Conservation (phyloP, 2,797 vertebrate genomes). For the Adelosebastes latens region DNA sequence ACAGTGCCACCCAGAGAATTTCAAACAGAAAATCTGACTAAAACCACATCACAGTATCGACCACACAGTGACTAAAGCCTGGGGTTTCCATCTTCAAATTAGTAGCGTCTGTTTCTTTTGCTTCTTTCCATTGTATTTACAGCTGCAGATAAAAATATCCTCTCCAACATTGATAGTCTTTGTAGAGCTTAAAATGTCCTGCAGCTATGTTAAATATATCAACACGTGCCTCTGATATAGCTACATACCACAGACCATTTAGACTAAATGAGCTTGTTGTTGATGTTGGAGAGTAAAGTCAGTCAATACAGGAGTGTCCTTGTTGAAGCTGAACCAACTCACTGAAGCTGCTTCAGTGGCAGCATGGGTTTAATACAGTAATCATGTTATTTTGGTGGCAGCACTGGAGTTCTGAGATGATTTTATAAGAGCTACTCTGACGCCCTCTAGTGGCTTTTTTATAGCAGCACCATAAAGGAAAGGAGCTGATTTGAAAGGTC, state of each 20-base stretch:
- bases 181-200: not conserved
- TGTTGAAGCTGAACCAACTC: not conserved
- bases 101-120: not conserved
- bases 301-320: not conserved
- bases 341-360: not conserved
- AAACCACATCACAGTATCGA: not conserved
- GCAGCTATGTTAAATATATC: not conserved
- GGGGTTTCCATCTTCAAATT: not conserved
- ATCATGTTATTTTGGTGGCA: not conserved
- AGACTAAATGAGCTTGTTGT: not conserved
- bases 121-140: not conserved
- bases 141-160: not conserved
- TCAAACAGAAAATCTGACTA: not conserved
- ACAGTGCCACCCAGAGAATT: slow-evolving; percentile 33
- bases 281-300: not conserved
- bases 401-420: not conserved
- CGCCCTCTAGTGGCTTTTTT: slow-evolving; percentile 44
- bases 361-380: accelerated
- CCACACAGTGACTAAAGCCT: not conserved
- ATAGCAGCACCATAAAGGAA: not conserved
- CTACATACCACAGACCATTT: not conserved
- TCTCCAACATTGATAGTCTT: not conserved
- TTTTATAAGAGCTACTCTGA: slow-evolving; percentile 29
- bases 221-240: not conserved
- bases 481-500: not conserved